A percentile compares a stretch with the other conserved stretches of the same genome.
Evolutionary conservation across 2,888 invertebrate genomes (phyloP).

Genomic region (Conistra vaccinii): DNA sequence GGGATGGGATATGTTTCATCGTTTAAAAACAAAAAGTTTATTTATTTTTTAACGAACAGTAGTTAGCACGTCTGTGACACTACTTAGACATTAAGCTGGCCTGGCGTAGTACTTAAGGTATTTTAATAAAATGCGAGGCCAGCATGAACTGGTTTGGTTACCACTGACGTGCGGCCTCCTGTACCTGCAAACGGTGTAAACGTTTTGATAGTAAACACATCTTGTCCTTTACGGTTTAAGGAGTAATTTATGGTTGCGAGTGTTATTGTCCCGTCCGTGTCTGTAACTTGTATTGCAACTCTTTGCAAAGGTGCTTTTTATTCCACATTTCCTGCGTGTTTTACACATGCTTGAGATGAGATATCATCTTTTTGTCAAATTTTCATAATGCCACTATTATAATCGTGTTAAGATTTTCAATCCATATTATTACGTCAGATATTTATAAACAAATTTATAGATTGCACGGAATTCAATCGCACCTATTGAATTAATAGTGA

Average conservation of each 20-base stretch:
- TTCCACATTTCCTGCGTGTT: no score
- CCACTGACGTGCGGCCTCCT: not conserved
- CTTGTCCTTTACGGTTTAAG: not conserved
- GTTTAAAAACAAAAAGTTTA: no score
- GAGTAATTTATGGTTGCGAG: not conserved
- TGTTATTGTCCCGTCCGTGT: not conserved
- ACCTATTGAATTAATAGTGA: conserved; percentile 48
- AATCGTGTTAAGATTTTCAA: conserved; percentile 38
- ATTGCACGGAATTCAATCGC: conserved; percentile 26
- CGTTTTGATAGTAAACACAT: conserved; percentile 5
- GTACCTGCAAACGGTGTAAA: not conserved
- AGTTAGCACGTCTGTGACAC: no score
- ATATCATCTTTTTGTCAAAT: conserved; percentile 23
- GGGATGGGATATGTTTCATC: no score
- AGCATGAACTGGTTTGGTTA: not conserved
- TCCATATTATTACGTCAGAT: conserved; percentile 29
- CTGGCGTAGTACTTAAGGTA: no score
- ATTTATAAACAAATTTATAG: conserved; percentile 50
- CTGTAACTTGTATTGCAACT: no score
- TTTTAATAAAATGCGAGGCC: not conserved
- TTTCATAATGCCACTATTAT: conserved; percentile 39
- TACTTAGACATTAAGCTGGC: no score
- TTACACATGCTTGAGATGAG: not conserved
- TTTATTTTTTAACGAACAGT: no score
- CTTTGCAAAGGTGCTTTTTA: no score